Conservation (phyloP, 2,797 vertebrate genomes). For the Enteromius afrohamiltoni region DNA sequence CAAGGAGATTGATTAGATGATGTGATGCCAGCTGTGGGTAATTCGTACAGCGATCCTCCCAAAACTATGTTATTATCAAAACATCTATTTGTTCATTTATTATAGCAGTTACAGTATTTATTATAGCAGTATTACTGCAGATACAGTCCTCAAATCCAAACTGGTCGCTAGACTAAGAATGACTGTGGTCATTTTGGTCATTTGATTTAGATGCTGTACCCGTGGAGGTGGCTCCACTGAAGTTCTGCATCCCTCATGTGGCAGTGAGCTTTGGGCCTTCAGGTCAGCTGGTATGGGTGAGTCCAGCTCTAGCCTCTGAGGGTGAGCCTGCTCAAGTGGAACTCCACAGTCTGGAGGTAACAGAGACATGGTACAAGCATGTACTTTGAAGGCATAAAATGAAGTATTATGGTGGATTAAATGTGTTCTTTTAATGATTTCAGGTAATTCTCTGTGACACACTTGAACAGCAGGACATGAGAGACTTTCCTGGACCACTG, state of each 20-base stretch:
- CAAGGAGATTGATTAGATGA: too few species aligned
- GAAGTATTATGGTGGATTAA: background rate
- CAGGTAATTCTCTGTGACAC: slow-evolving; percentile 84
- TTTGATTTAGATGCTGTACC: slow-evolving; percentile 53
- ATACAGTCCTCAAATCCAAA: background rate
- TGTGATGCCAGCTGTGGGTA: too few species aligned
- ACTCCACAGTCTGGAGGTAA: slow-evolving; percentile 89
- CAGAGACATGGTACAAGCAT: background rate
- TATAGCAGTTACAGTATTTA: background rate
- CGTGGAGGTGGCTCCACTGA: slow-evolving; percentile 70
- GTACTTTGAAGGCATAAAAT: background rate
- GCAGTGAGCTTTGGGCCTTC: slow-evolving; percentile 84
- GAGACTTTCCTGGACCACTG: slow-evolving; percentile 86
- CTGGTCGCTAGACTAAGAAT: background rate
- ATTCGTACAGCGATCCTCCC: too few species aligned
- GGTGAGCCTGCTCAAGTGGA: slow-evolving; percentile 78
- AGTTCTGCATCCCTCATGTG: slow-evolving; percentile 80
- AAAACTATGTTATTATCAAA: too few species aligned
- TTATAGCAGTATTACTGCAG: background rate
- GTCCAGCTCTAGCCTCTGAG: slow-evolving; percentile 71
- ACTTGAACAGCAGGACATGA: slow-evolving; percentile 83
- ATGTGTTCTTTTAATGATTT: slow-evolving; percentile 6
- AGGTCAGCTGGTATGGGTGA: slow-evolving; percentile 83
- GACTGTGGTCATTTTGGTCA: background rate
- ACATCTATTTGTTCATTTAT: background rate